Conservation (phyloP, 2,888 invertebrate species). For the Calameuta pallipes region DNA sequence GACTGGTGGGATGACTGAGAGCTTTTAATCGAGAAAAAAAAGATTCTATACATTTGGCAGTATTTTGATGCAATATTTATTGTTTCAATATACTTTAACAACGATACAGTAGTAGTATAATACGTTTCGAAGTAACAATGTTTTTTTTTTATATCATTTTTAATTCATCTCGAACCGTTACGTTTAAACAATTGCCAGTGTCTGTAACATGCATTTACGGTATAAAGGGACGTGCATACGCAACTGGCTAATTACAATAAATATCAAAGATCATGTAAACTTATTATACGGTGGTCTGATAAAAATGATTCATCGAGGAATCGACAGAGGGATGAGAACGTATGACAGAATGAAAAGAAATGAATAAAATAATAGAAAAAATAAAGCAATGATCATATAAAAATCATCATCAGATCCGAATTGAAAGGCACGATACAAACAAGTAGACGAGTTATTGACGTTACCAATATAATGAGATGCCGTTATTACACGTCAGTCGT, state of each 20-base stretch:
- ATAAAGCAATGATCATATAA: background rate
- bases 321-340: background rate
- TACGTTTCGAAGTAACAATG: conserved; percentile 47
- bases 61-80: conserved; percentile 44
- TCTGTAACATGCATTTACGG: conserved; percentile 30
- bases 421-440: conserved; percentile 1
- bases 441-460: background rate
- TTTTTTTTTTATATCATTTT: conserved; percentile 13
- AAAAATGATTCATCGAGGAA: background rate
- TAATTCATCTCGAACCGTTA: conserved; percentile 27
- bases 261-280: conserved; percentile 22
- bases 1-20: background rate
- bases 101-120: conserved; percentile 46
- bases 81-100: conserved; percentile 51
- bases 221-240: conserved; percentile 8
- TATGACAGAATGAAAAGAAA: background rate
- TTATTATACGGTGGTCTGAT: background rate
- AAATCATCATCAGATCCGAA: background rate
- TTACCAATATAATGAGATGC: background rate
- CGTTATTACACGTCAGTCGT: background rate
- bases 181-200: conserved; percentile 24
- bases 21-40: background rate
- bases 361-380: background rate
- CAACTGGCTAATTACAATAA: conserved; percentile 22
- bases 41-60: background rate